Conservation (phyloP, 2,797 vertebrate genomes). For the Dallia pectoralis region DNA sequence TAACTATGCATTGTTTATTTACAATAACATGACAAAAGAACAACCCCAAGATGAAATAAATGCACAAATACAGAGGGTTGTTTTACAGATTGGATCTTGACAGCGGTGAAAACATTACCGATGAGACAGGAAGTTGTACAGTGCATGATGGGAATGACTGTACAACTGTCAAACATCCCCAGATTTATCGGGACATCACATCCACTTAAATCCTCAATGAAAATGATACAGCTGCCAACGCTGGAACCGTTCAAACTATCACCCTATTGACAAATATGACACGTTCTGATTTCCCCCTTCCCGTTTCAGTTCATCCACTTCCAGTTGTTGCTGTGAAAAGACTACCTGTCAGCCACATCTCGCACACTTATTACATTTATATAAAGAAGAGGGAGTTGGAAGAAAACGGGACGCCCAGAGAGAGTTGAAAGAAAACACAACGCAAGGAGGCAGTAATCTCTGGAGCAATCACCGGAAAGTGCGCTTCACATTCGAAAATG, state of each 20-base stretch:
- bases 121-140: no score
- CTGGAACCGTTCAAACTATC: constrained; percentile 43
- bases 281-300: constrained; percentile 31
- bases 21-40: no score
- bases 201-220: not conserved
- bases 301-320: constrained; percentile 20
- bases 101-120: no score
- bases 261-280: constrained; percentile 52
- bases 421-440: constrained; percentile 37
- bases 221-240: constrained; percentile 24
- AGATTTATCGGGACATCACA: constrained; percentile 1
- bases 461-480: constrained; percentile 51
- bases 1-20: no score
- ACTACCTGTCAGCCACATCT: constrained; percentile 25
- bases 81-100: no score
- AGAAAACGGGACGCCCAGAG: constrained; percentile 35
- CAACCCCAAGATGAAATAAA: no score
- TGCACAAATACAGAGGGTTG: no score
- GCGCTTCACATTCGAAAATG: constrained; percentile 62
- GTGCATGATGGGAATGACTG: not conserved
- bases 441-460: constrained; percentile 48
- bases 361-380: constrained; percentile 1
- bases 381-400: constrained; percentile 24
- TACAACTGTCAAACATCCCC: not conserved
- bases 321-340: constrained; percentile 18